phyloP scores from a whole-genome alignment of 2,888 invertebrate genomes.

The Ophion ventricosus region DNA sequence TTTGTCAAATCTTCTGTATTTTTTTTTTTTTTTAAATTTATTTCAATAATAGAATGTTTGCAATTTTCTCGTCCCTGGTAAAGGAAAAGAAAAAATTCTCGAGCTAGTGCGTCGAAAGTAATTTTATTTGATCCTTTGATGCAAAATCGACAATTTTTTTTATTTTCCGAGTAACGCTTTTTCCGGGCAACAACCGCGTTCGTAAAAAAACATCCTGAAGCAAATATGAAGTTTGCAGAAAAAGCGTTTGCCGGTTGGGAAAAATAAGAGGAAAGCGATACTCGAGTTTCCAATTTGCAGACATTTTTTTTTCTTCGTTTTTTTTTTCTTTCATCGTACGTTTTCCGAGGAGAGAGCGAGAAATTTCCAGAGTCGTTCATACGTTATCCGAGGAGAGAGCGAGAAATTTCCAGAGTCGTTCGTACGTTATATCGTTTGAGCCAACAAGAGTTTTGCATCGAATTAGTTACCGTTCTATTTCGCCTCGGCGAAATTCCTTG shows the following conservation, averaged over 20 bases:
- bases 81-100: background rate
- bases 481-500: slow-evolving; percentile 51
- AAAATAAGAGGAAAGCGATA: background rate
- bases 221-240: background rate
- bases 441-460: slow-evolving; percentile 6
- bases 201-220: too few relatives aligned
- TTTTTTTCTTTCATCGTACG: background rate
- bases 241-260: background rate
- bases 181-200: too few relatives aligned
- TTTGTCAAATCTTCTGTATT: background rate
- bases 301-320: background rate
- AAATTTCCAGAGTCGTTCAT: background rate
- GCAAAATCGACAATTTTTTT: too few relatives aligned
- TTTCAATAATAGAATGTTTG: background rate
- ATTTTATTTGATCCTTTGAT: too few relatives aligned
- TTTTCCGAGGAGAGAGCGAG: background rate
- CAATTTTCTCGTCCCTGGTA: background rate
- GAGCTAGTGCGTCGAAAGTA: too few relatives aligned
- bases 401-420: background rate
- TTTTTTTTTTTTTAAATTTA: background rate
- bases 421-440: background rate
- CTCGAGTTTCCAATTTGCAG: background rate
- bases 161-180: too few relatives aligned
- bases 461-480: slow-evolving; percentile 54
- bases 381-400: background rate